phyloP scores from a whole-genome alignment of 2,113 vertebrate species.

The Morone chrysops region DNA sequence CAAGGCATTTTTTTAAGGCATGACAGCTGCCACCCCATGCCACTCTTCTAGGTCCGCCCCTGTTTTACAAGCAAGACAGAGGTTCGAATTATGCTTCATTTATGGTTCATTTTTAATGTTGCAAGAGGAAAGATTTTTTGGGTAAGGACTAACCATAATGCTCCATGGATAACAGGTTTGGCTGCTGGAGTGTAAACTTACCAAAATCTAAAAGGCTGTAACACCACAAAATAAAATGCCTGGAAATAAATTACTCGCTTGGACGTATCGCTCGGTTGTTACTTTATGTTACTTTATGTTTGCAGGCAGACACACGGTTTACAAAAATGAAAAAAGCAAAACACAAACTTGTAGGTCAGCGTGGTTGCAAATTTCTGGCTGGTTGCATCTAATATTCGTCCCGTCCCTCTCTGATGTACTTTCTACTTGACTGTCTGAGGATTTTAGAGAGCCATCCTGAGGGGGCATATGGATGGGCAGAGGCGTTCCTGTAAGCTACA shows the following conservation, averaged over 20 bases:
- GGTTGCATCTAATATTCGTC: neutral
- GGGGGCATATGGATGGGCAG: neutral
- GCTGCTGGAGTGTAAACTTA: neutral
- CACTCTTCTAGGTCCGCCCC: neutral
- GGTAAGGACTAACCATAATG: neutral
- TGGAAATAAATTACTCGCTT: too few relatives aligned
- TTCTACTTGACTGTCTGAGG: conserved; percentile 19
- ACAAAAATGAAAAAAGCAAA: too few relatives aligned
- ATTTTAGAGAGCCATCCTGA: conserved; percentile 12
- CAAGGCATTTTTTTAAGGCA: too few relatives aligned
- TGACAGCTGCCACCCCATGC: too few relatives aligned
- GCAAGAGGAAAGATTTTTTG: neutral
- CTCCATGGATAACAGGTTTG: neutral
- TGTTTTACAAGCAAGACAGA: neutral
- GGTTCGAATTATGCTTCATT: neutral
- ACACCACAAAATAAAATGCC: too few relatives aligned
- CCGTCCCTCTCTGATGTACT: neutral
- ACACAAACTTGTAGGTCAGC: neutral
- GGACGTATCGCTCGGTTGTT: too few relatives aligned
- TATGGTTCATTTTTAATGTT: neutral
- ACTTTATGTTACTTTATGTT: too few relatives aligned
- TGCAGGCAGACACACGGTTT: too few relatives aligned
- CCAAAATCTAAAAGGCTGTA: neutral
- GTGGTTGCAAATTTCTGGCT: neutral
- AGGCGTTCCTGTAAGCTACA: conserved; percentile 18